Conservation (phyloP, 2,888 invertebrate genomes). For the Pantelozetes paolii region DNA sequence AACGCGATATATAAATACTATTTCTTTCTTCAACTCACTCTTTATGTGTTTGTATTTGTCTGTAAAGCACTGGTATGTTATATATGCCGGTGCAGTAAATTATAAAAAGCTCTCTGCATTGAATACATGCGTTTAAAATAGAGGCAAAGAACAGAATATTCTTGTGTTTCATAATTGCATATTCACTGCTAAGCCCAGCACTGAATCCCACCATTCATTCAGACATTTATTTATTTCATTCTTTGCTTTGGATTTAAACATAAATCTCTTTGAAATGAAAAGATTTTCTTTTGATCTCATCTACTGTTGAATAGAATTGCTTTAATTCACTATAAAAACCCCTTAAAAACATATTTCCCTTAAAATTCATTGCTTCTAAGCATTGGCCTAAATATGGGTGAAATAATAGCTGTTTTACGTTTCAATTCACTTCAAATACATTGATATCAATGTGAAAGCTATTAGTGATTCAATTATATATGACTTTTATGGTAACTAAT, state of each 20-base stretch:
- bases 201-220: background rate
- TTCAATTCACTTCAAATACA: no score
- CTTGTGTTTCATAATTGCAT: background rate
- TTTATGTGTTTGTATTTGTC: background rate
- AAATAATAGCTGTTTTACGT: constrained; percentile 5
- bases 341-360: no score
- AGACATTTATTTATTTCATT: background rate
- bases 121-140: background rate
- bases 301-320: background rate
- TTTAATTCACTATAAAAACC: background rate
- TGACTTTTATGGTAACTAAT: no score
- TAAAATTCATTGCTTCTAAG: no score
- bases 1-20: background rate
- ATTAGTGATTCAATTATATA: no score
- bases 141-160: background rate
- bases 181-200: background rate
- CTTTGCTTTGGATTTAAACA: background rate
- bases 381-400: no score
- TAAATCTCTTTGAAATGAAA: background rate
- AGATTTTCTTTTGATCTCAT: constrained; percentile 1
- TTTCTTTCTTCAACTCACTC: background rate
- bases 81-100: background rate
- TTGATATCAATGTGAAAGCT: no score
- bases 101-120: background rate
- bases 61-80: background rate